Base-by-base conservation (phyloP, 2,888 invertebrate species). In the Drosophila nigricruria region DNA sequence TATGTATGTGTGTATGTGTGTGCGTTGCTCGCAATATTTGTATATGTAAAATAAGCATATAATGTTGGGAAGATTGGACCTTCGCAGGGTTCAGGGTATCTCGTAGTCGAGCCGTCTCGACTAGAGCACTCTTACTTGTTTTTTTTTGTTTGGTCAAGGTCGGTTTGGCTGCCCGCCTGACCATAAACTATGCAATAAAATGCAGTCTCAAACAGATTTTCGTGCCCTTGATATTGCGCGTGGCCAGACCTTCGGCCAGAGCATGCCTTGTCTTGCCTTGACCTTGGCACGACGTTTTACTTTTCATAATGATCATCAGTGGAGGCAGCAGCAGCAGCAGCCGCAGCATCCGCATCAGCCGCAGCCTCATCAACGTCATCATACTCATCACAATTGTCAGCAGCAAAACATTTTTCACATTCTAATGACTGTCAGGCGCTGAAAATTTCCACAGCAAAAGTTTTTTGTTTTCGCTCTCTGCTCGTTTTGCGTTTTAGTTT, bases 371-470 rank as follows among this genome's bases (percentile, higher is more conserved):
- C 49, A 49, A 49, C 8, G 49, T 49, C 42, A 53, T 57, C 52
- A 27, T 59, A 65, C 58, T 77, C 67, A 61, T 73, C 66, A 70
- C 68, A 72, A 83, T 83, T 64, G 61, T 73, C 60, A 66, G 64
- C 63, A 65, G 54, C 36, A 67, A 56, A 47, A 64, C 66, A 76
- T 73, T 86, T 81, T 50, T 71, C 68, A 81, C 76, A 78, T 73
- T 88, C 84, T 83, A 86, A 85, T 85, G 86, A 86, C 74, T 85
- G 84, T 88, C 84, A 80, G 68, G 68, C 74, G 63, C 57, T 74
- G 78, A 42, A 81, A 47, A 63, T 58, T 67, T 57, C n/a, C 58
- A 38, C 53, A 70, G 34, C 25, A 59, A 77, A 77, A 74, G 42
- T 65, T 75, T 53, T 75, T 14, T 25, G 1, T 23, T 20, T 34